Conservation (phyloP, 1,140 invertebrate species). For the Oedothorax gibbosus region DNA sequence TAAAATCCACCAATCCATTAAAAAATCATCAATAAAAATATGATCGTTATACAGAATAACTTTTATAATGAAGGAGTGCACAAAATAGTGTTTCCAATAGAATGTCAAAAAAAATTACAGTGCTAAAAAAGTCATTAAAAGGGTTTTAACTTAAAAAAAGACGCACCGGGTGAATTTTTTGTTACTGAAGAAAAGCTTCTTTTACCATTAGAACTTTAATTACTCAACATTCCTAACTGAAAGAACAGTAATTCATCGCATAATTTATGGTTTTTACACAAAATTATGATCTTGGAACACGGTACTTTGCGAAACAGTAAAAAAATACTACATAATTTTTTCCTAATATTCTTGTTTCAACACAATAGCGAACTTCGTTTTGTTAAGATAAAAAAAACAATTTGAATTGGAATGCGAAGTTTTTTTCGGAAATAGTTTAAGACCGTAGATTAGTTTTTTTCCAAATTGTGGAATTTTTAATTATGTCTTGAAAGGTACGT, state of each 20-base stretch:
- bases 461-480: conserved; percentile 46
- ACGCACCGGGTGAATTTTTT: conserved; percentile 11
- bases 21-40: no score
- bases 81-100: no score
- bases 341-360: not conserved
- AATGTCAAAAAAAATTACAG: not conserved
- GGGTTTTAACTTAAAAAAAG: conserved; percentile 21
- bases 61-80: no score
- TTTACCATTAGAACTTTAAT: conserved; percentile 55
- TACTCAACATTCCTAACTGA: conserved; percentile 51
- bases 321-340: conserved; percentile 20
- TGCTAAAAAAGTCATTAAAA: conserved; percentile 45
- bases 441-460: conserved; percentile 1
- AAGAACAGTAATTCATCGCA: conserved; percentile 52
- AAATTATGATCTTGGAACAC: conserved; percentile 42
- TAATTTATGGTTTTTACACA: conserved; percentile 47
- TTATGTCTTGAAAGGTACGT: conserved; percentile 29
- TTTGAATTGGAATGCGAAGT: conserved; percentile 15
- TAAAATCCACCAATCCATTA: no score
- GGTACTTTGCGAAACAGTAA: conserved; percentile 1
- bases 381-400: conserved; percentile 30
- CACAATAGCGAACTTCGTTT: conserved; percentile 10
- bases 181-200: conserved; percentile 16
- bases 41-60: no score
- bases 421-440: conserved; percentile 9